Conservation (phyloP, 2,888 invertebrate species). For the Limnephilus rhombicus region DNA sequence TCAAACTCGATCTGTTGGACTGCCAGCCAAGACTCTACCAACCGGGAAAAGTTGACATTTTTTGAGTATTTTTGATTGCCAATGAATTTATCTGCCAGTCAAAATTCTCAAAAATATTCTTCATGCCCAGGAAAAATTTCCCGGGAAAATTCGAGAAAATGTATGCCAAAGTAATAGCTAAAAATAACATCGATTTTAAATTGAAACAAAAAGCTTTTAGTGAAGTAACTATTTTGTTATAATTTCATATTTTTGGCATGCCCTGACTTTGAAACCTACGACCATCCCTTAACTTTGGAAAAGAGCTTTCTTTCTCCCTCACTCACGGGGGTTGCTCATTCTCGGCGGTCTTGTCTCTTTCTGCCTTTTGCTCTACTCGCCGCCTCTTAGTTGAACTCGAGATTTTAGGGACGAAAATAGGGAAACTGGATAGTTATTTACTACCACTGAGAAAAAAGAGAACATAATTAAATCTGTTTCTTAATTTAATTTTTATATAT, state of each 20-base stretch:
- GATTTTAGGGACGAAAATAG: background rate
- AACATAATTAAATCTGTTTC: background rate
- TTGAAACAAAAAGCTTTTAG: background rate
- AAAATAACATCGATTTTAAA: background rate
- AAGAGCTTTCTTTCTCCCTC: constrained; percentile 10
- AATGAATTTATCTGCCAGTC: too few relatives aligned
- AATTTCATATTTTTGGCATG: background rate
- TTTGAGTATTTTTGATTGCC: too few relatives aligned
- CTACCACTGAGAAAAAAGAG: background rate
- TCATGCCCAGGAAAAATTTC: too few relatives aligned
- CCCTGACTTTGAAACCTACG: background rate
- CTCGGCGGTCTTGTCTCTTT: background rate
- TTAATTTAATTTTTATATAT: background rate
- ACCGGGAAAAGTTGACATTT: too few relatives aligned
- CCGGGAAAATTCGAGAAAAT: too few relatives aligned
- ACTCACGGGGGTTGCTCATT: background rate
- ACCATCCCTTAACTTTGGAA: constrained; percentile 10
- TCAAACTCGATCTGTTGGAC: too few relatives aligned
- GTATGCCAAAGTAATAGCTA: too few relatives aligned
- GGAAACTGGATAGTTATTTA: background rate
- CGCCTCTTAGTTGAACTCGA: background rate
- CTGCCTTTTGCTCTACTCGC: constrained; percentile 8
- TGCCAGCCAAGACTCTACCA: too few relatives aligned
- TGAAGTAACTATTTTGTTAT: background rate
- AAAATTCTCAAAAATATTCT: too few relatives aligned